Percentiles rank a stretch among this genome's conserved stretches.
These are phyloP conservation scores for Melanophora roralis DNA, from an alignment of 2,888 invertebrate species.

Conservation along the genomic window DNA sequence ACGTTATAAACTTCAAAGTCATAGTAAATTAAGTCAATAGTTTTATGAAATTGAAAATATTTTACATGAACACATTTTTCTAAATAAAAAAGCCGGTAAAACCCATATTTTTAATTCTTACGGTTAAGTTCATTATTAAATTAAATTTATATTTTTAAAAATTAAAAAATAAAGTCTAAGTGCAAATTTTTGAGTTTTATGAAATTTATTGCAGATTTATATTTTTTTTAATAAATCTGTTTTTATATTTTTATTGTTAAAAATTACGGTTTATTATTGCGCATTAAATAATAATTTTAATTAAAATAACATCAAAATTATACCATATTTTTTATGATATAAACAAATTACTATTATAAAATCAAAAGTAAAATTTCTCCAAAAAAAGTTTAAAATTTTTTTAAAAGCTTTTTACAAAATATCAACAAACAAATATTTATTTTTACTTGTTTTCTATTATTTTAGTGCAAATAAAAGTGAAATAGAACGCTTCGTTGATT, in stretches of 20 bases:
- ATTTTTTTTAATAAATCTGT: too few relatives aligned
- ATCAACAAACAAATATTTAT: slow-evolving; percentile 1
- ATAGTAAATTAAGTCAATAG: neutral
- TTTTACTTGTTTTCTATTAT: neutral
- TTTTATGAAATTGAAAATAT: neutral
- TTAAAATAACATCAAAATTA: neutral
- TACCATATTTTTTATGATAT: neutral
- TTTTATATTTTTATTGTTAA: too few relatives aligned
- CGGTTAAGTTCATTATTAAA: too few relatives aligned
- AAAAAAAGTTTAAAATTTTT: neutral
- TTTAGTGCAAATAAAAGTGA: slow-evolving; percentile 3
- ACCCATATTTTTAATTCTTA: too few relatives aligned
- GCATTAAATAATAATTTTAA: neutral
- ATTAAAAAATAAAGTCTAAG: too few relatives aligned
- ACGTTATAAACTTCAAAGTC: neutral
- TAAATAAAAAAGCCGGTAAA: too few relatives aligned
- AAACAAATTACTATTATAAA: neutral
- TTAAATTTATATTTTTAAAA: too few relatives aligned
- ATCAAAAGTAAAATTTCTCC: slow-evolving; percentile 16
- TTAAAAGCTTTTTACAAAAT: neutral
- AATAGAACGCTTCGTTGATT: slow-evolving; percentile 43
- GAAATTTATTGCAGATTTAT: too few relatives aligned
- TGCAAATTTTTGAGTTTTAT: too few relatives aligned
- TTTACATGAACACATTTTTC: too few relatives aligned
- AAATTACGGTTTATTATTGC: too few relatives aligned